Percentiles rank a stretch among this genome's conserved stretches.
Conservation (phyloP, 2,888 invertebrate species). For the Pelosia muscerda region DNA sequence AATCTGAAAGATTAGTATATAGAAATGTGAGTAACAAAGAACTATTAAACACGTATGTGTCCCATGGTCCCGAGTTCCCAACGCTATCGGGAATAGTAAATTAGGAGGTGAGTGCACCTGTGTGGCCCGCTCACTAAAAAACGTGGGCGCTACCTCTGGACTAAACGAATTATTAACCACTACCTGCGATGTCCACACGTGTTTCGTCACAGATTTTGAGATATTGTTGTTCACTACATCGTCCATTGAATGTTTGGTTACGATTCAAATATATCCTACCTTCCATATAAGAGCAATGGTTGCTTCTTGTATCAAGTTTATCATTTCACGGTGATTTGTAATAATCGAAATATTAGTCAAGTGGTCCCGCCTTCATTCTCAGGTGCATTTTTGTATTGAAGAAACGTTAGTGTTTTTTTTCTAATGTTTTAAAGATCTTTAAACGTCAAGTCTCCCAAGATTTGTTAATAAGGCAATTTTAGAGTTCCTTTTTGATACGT, state of each 20-base stretch:
- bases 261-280: background rate
- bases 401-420: slow-evolving; percentile 79
- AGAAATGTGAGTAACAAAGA: slow-evolving; percentile 70
- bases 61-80: slow-evolving; percentile 54
- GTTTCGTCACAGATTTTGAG: slow-evolving; percentile 38
- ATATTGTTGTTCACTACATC: slow-evolving; percentile 19
- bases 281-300: slow-evolving; percentile 51
- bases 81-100: slow-evolving; percentile 82
- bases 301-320: slow-evolving; percentile 17
- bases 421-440: slow-evolving; percentile 79
- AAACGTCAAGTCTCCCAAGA: slow-evolving; percentile 80
- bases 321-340: slow-evolving; percentile 71
- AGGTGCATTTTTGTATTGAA: slow-evolving; percentile 86
- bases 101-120: slow-evolving; percentile 82
- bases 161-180: slow-evolving; percentile 86
- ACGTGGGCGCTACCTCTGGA: slow-evolving; percentile 80
- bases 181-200: slow-evolving; percentile 78
- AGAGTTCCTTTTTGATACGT: slow-evolving; percentile 55
- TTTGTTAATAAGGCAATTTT: slow-evolving; percentile 78
- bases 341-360: slow-evolving; percentile 84
- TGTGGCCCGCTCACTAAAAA: slow-evolving; percentile 82
- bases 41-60: slow-evolving; percentile 69
- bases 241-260: slow-evolving; percentile 56
- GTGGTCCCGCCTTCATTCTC: slow-evolving; percentile 85
- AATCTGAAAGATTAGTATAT: slow-evolving; percentile 52